Percentiles rank a stretch among this genome's conserved stretches.
phyloP scores from a whole-genome alignment of 2,888 invertebrate genomes.

The Pachymerium ferrugineum region DNA sequence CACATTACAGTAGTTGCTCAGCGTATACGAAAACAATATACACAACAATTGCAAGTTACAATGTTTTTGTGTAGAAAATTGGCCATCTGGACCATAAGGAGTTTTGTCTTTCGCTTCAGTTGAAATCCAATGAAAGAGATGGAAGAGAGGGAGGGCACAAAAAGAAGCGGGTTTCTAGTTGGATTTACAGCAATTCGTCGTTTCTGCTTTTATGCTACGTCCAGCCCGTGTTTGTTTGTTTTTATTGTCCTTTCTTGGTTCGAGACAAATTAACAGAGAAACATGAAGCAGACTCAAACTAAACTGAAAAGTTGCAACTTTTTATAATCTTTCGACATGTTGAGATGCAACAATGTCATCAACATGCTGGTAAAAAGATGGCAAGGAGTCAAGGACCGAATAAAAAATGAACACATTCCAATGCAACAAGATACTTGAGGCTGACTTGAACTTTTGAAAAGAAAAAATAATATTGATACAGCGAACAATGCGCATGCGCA shows the following conservation, averaged over 20 bases:
- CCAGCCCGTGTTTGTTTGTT: slow-evolving; percentile 11
- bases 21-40: not conserved
- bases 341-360: not conserved
- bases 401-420: not conserved
- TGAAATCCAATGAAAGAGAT: slow-evolving; percentile 7
- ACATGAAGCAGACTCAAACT: not conserved
- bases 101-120: slow-evolving; percentile 12
- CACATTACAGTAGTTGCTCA: not conserved
- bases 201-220: slow-evolving; percentile 9
- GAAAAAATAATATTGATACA: no score
- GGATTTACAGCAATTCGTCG: slow-evolving; percentile 22
- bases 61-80: slow-evolving; percentile 5
- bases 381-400: slow-evolving; percentile 18
- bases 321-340: not conserved
- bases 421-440: not conserved
- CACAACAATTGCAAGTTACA: slow-evolving; percentile 16
- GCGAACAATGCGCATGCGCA: no score
- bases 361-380: not conserved
- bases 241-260: not conserved
- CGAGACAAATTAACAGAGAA: slow-evolving; percentile 13
- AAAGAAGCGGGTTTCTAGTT: slow-evolving; percentile 5
- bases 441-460: not conserved
- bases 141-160: no score
- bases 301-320: not conserved
- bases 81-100: slow-evolving; percentile 21